Conservation (phyloP, 2,797 vertebrate genomes). For the Alcedo quadribrachys region DNA sequence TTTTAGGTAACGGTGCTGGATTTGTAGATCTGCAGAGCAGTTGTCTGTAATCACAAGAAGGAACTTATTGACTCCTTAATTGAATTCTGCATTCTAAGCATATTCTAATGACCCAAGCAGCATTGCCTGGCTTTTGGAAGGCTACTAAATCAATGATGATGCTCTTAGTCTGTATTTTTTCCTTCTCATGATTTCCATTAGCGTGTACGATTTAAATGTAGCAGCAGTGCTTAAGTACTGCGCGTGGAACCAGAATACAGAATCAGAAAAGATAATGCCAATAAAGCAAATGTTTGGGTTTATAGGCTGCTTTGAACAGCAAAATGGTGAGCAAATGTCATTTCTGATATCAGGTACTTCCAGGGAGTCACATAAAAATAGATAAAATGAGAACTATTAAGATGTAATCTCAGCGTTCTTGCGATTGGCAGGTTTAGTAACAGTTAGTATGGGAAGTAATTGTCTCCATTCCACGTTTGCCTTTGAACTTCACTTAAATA, state of each 20-base stretch:
- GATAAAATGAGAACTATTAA: background rate
- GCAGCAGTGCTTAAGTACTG: background rate
- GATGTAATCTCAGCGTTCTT: background rate
- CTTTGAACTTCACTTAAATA: background rate
- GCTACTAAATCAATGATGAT: background rate
- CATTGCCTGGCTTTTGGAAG: background rate
- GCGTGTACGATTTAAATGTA: background rate
- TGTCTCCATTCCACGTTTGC: constrained; percentile 14
- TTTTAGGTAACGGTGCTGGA: background rate
- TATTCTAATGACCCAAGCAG: background rate
- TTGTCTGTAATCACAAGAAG: background rate
- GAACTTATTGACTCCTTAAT: background rate
- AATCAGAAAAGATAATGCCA: background rate
- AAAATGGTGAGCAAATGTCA: background rate
- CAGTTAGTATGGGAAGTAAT: background rate
- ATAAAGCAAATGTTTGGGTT: background rate
- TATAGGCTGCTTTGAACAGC: background rate
- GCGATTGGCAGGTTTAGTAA: background rate
- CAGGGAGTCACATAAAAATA: background rate
- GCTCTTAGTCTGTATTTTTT: background rate
- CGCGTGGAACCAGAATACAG: background rate
- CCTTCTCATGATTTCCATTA: background rate
- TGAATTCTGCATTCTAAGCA: background rate
- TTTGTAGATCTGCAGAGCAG: background rate
- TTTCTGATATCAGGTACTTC: background rate